phyloP scores from a whole-genome alignment of 2,113 vertebrate species.

The Corythornis madagascariensis region DNA sequence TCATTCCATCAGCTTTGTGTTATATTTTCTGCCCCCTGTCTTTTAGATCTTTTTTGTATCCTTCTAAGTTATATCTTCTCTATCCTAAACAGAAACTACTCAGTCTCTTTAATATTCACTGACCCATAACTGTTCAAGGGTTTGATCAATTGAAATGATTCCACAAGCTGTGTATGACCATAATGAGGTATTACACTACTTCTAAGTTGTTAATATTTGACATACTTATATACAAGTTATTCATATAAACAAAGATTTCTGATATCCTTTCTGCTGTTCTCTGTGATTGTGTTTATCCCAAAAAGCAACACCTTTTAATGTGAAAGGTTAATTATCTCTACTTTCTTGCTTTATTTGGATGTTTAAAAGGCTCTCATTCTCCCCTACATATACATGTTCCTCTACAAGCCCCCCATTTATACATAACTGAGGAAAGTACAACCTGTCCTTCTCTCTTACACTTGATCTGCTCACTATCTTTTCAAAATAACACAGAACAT shows the following conservation, averaged over 20 bases:
- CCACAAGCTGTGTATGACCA: background rate
- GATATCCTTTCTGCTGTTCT: background rate
- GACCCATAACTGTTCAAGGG: background rate
- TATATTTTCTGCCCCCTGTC: background rate
- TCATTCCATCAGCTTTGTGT: background rate
- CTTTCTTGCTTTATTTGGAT: background rate
- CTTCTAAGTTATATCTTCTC: background rate
- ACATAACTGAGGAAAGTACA: background rate
- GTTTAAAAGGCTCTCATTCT: background rate
- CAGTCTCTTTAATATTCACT: background rate
- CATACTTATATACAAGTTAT: background rate
- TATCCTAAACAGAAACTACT: background rate
- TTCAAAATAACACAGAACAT: background rate
- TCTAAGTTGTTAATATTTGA: background rate
- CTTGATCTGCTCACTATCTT: background rate
- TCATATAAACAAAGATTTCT: background rate
- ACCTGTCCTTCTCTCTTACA: background rate
- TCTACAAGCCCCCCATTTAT: fast-evolving
- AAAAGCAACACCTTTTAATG: background rate
- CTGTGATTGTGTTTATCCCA: background rate
- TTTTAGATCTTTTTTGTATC: background rate
- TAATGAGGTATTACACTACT: background rate
- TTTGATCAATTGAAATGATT: background rate
- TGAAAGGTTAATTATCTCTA: background rate
- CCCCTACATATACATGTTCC: too few relatives aligned